These are phyloP conservation scores for Macroglossus sobrinus DNA, from an alignment of 2,113 vertebrate genomes.

Conservation along the genomic window DNA sequence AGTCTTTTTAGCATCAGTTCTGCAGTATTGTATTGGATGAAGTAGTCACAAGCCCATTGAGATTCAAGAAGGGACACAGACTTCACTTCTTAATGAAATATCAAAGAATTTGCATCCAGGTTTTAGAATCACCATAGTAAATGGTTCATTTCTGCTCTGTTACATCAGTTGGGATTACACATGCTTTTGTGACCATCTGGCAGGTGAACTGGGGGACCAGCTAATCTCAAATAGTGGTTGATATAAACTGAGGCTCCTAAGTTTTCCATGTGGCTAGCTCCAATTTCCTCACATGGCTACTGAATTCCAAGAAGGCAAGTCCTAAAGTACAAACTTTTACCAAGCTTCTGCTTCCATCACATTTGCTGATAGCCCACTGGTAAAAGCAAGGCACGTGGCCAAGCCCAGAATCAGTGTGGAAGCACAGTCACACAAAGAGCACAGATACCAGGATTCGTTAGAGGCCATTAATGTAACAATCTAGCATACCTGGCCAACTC, in stretches of 20 bases:
- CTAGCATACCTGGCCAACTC: not conserved
- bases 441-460: not conserved
- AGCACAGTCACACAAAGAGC: not conserved
- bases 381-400: not conserved
- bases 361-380: not conserved
- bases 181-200: not conserved
- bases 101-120: not conserved
- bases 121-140: not conserved
- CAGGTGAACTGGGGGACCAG: not conserved
- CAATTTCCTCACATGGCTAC: not conserved
- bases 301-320: not conserved
- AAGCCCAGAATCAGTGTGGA: not conserved
- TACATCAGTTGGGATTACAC: not conserved
- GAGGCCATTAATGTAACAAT: not conserved
- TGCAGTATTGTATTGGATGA: not conserved
- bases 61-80: not conserved
- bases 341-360: not conserved
- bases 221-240: not conserved
- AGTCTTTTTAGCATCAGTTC: not conserved
- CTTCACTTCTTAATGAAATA: not conserved
- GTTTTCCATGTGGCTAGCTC: not conserved
- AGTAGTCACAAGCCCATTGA: not conserved
- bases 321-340: not conserved
- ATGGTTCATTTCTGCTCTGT: not conserved
- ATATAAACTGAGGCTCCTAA: not conserved